phyloP scores from a whole-genome alignment of 2,113 vertebrate genomes.

The Trachemys scripta region DNA sequence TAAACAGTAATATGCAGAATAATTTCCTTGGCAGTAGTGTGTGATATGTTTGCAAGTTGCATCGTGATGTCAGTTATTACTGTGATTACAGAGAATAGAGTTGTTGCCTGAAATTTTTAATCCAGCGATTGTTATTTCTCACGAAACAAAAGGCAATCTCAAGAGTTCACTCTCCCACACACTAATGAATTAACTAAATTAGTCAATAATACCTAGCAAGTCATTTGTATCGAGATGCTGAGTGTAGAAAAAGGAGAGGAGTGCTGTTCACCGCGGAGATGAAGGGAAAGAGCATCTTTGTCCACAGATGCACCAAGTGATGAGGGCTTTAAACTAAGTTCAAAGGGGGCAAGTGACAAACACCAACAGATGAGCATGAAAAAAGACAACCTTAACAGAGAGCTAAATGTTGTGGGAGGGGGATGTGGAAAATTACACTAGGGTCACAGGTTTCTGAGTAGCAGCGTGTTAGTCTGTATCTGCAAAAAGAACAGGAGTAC shows the following conservation, averaged over 20 bases:
- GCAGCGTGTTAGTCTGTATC: too few species aligned
- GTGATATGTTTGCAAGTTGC: slow-evolving; percentile 31
- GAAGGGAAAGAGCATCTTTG: background rate
- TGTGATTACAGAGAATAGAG: background rate
- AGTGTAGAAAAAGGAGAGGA: background rate
- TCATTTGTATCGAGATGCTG: background rate
- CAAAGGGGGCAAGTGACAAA: background rate
- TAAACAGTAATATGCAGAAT: background rate
- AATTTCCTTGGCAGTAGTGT: background rate
- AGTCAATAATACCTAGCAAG: background rate
- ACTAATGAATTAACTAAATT: background rate
- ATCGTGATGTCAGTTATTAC: background rate
- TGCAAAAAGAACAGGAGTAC: too few species aligned
- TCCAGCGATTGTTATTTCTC: background rate
- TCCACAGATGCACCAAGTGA: background rate
- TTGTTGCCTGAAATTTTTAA: background rate
- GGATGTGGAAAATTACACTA: background rate
- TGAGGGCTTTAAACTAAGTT: background rate
- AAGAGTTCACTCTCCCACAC: background rate
- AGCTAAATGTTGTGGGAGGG: background rate
- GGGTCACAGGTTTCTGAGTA: too few species aligned
- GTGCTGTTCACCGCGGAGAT: background rate
- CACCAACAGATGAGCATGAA: background rate
- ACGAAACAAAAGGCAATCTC: background rate
- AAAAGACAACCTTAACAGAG: background rate